phyloP scores from a whole-genome alignment of 2,113 vertebrate genomes.

The Myiozetetes cayanensis region DNA sequence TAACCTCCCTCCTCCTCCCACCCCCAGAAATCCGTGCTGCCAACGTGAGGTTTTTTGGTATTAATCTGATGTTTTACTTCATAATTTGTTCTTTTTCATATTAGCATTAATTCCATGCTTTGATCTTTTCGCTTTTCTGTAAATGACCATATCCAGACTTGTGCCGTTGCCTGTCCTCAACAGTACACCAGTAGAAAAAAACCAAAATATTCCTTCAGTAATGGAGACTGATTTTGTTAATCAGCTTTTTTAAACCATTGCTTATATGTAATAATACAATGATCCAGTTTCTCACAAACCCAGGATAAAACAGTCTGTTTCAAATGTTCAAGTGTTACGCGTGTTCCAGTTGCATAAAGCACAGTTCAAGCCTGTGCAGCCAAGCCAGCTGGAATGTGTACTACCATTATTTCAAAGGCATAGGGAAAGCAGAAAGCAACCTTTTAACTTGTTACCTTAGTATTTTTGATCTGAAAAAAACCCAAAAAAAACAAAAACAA shows the following conservation, averaged over 20 bases:
- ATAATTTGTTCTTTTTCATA: background rate
- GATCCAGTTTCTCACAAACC: background rate
- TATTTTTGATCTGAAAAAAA: background rate
- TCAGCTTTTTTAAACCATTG: background rate
- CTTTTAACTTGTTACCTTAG: background rate
- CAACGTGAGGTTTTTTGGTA: background rate
- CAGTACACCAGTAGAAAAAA: background rate
- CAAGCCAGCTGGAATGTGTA: background rate
- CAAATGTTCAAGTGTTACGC: background rate
- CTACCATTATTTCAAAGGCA: background rate
- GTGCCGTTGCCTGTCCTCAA: background rate
- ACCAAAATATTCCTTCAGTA: background rate
- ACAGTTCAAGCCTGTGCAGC: background rate
- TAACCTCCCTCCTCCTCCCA: background rate
- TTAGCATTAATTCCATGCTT: background rate
- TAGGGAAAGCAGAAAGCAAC: background rate
- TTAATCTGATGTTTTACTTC: background rate
- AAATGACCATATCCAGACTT: background rate
- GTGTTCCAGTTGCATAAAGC: background rate
- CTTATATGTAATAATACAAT: background rate
- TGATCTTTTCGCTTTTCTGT: background rate
- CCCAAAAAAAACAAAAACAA: too few species aligned
- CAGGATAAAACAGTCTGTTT: background rate
- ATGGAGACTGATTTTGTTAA: background rate
- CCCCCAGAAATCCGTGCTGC: background rate